These are phyloP conservation scores for Propsilocerus akamusi DNA, from an alignment of 1,140 invertebrate genomes.

Conservation along the genomic window DNA sequence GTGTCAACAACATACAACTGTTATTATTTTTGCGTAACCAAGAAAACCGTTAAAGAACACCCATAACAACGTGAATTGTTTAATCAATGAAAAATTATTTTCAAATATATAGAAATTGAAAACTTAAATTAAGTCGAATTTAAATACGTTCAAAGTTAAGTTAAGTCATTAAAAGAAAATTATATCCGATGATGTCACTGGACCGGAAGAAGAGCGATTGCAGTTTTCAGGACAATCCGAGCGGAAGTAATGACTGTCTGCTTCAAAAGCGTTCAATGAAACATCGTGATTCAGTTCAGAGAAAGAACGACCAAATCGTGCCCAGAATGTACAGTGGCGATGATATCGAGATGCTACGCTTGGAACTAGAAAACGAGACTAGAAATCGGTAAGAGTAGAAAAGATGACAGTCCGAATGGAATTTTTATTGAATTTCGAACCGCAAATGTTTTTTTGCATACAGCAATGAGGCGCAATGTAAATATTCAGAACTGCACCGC, in stretches of 20 bases:
- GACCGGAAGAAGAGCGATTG: constrained; percentile 2
- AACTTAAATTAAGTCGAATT: too few species aligned
- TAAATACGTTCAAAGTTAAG: too few species aligned
- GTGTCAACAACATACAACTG: too few species aligned
- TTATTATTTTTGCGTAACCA: too few species aligned
- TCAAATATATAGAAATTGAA: too few species aligned
- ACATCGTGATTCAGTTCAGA: background rate
- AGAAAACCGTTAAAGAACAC: too few species aligned
- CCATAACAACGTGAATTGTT: too few species aligned
- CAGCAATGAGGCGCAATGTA: constrained; percentile 1
- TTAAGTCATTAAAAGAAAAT: too few species aligned
- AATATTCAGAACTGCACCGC: constrained; percentile 3
- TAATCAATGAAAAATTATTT: too few species aligned
- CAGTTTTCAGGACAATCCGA: background rate
- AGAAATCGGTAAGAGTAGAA: constrained; percentile 3
- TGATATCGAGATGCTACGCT: background rate
- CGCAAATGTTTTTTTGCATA: background rate
- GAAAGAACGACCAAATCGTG: background rate
- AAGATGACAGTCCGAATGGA: background rate
- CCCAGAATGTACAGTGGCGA: background rate
- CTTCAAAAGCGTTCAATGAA: background rate
- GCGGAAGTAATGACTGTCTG: constrained; percentile 3
- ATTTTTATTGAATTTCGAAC: background rate
- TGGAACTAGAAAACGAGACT: background rate
- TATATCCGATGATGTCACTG: too few species aligned